Conservation (phyloP, 2,888 invertebrate genomes). For the Neoaliturus tenellus region DNA sequence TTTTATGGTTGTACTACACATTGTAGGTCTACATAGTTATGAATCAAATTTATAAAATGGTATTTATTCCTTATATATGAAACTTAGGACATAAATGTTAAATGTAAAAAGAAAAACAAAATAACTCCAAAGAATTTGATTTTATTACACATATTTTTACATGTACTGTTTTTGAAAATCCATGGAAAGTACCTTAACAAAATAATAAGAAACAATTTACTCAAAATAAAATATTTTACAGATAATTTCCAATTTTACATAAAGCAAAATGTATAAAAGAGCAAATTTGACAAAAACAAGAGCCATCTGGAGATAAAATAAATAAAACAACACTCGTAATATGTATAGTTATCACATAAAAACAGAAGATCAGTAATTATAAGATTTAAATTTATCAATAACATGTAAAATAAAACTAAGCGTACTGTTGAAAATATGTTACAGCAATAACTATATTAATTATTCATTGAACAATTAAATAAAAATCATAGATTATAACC, state of each 20-base stretch:
- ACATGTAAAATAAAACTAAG: not conserved
- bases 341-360: conserved; percentile 4
- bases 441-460: not conserved
- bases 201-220: not conserved
- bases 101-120: not conserved
- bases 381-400: not conserved
- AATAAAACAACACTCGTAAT: conserved; percentile 6
- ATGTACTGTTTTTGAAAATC: not conserved
- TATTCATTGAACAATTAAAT: not conserved
- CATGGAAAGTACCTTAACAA: not conserved
- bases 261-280: not conserved
- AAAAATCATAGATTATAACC: not conserved
- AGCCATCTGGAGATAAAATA: not conserved
- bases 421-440: not conserved
- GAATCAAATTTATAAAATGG: too few relatives aligned
- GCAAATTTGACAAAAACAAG: not conserved
- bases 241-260: not conserved
- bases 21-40: too few relatives aligned
- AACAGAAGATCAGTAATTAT: not conserved
- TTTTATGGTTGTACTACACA: too few relatives aligned
- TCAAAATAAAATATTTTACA: not conserved
- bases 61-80: too few relatives aligned
- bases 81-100: too few relatives aligned
- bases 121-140: not conserved
- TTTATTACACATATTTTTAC: conserved; percentile 6